Evolutionary conservation across 2,113 vertebrate genomes (phyloP).

Genomic region (Tupaia chinensis): DNA sequence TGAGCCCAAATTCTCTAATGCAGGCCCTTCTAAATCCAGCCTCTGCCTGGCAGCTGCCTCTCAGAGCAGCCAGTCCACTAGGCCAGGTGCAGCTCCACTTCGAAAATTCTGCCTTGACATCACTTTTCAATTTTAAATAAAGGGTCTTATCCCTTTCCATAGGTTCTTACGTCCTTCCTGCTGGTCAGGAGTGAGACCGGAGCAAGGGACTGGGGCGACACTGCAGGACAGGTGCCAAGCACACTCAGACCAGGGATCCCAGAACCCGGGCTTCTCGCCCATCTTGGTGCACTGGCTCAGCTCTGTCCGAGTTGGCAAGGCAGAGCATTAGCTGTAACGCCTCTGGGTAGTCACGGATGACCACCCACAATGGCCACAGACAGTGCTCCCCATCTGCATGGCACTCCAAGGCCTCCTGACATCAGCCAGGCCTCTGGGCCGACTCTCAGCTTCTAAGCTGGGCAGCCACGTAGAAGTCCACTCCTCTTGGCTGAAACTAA

Average conservation of each 20-base stretch:
- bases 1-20: accelerated
- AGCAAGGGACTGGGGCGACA: no score
- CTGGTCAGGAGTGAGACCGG: no score
- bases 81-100: background rate
- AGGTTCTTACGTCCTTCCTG: no score
- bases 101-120: background rate
- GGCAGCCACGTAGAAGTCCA: background rate
- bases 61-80: background rate
- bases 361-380: no score
- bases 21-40: background rate
- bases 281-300: no score
- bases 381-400: background rate
- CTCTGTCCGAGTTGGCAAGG: no score
- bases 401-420: background rate
- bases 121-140: no score
- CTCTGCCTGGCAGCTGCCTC: background rate
- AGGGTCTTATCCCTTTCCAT: no score
- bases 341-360: no score
- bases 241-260: background rate
- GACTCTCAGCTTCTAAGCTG: background rate
- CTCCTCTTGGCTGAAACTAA: background rate
- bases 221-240: background rate
- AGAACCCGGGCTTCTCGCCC: background rate
- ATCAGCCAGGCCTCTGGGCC: background rate
- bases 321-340: no score